Evolutionary conservation across 2,113 vertebrate genomes (phyloP).

Genomic region (Anarhynchus alexandrinus): DNA sequence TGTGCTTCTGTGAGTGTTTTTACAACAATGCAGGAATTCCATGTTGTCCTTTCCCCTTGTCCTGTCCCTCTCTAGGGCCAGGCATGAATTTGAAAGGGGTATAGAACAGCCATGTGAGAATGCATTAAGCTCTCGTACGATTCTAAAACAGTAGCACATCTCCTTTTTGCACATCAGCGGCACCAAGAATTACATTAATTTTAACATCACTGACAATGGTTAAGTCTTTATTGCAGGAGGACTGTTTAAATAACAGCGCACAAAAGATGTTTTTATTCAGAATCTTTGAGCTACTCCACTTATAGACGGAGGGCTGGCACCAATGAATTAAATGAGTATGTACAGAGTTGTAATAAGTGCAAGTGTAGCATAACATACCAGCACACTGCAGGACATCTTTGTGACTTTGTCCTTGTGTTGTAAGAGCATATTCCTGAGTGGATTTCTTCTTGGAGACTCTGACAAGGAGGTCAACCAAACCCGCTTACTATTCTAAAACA

Average conservation of each 20-base stretch:
- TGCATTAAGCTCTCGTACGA: background rate
- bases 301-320: background rate
- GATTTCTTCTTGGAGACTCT: background rate
- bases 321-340: background rate
- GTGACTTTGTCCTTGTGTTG: background rate
- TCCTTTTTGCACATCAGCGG: background rate
- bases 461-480: slow-evolving; percentile 14
- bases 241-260: background rate
- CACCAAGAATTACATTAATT: background rate
- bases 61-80: background rate
- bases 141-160: background rate
- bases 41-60: background rate
- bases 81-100: background rate
- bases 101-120: background rate
- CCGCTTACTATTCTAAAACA: background rate
- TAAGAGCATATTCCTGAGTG: background rate
- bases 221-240: background rate
- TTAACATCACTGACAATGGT: background rate
- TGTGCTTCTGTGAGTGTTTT: background rate
- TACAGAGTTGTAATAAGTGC: background rate
- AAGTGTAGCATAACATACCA: background rate
- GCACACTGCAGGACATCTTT: background rate
- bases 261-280: background rate
- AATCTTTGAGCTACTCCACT: background rate
- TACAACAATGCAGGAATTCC: background rate